Evolutionary conservation across 2,797 vertebrate species (phyloP).

Genomic region (Fundulus diaphanus): DNA sequence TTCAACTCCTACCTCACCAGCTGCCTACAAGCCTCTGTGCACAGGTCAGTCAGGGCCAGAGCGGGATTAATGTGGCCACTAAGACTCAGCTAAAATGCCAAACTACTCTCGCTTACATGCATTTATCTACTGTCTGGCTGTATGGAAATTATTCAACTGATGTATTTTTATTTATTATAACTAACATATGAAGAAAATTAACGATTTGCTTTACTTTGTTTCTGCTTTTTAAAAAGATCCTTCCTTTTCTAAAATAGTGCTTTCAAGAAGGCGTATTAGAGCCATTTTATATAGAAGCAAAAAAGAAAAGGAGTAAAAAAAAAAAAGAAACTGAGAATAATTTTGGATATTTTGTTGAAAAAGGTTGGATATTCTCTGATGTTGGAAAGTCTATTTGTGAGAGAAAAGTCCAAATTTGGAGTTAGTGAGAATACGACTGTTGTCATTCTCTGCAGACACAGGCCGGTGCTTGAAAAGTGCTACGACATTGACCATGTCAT

Average conservation of each 20-base stretch:
- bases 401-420: not conserved
- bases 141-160: not conserved
- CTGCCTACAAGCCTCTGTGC: constrained; percentile 94
- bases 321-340: too few relatives aligned
- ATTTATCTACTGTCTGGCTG: not conserved
- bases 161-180: not conserved
- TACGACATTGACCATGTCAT: constrained; percentile 96
- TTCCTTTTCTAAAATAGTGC: too few relatives aligned
- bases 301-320: too few relatives aligned
- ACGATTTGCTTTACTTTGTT: too few relatives aligned
- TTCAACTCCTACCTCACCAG: constrained; percentile 99
- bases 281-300: too few relatives aligned
- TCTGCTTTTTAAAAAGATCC: too few relatives aligned
- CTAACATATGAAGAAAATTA: not conserved
- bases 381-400: too few relatives aligned
- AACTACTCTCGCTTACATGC: constrained; percentile 4
- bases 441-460: constrained; percentile 84
- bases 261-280: too few relatives aligned
- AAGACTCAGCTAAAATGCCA: constrained; percentile 26
- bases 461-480: constrained; percentile 91
- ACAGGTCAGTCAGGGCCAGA: constrained; percentile 82
- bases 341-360: too few relatives aligned
- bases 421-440: constrained; percentile 34
- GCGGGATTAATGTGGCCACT: constrained; percentile 38
- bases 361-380: too few relatives aligned